Evolutionary conservation across 2,797 vertebrate species (phyloP).

Genomic region (Caiman crocodilus): DNA sequence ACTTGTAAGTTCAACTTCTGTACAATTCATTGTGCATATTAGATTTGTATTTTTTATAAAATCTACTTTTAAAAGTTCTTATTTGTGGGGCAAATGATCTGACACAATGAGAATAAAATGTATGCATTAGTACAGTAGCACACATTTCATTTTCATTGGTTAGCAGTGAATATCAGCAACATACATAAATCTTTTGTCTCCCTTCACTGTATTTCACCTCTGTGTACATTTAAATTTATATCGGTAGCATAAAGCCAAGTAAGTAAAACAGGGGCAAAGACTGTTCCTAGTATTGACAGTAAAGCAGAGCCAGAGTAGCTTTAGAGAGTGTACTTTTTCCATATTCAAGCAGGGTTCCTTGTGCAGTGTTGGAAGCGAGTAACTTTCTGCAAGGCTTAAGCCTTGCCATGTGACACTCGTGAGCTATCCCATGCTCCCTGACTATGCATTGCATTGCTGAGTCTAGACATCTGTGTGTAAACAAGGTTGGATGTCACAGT

Average conservation of each 20-base stretch:
- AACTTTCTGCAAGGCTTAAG: not conserved
- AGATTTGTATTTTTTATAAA: not conserved
- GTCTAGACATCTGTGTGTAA: not conserved
- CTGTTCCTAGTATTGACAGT: not conserved
- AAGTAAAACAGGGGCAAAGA: not conserved
- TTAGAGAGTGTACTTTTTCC: not conserved
- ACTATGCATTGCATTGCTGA: not conserved
- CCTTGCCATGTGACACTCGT: not conserved
- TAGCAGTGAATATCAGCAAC: not conserved
- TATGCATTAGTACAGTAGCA: not conserved
- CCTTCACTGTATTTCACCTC: conserved; percentile 22
- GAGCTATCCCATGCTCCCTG: not conserved
- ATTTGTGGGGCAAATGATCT: not conserved
- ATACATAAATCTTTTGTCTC: not conserved
- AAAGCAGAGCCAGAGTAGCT: not conserved
- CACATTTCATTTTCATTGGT: not conserved
- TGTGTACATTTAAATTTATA: not conserved
- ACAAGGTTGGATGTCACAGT: not conserved
- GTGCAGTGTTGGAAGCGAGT: not conserved
- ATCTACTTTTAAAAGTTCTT: not conserved
- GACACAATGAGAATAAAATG: not conserved
- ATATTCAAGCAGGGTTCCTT: conserved; percentile 3
- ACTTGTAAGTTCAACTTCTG: conserved; percentile 3
- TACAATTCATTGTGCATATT: not conserved
- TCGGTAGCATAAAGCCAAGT: not conserved